Conservation (phyloP, 2,113 vertebrate species). For the Solenodon paradoxus region DNA sequence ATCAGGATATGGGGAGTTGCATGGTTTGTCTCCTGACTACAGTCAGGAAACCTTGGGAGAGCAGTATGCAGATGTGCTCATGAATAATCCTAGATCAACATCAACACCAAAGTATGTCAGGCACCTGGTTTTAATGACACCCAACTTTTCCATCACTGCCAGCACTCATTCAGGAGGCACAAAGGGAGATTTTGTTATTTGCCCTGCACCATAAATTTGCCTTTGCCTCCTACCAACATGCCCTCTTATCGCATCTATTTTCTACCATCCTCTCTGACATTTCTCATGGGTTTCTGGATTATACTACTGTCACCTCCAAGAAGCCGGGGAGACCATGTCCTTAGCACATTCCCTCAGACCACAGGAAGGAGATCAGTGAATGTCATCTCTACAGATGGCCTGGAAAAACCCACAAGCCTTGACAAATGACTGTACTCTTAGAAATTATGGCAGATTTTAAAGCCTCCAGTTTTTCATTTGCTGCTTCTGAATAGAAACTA, state of each 20-base stretch:
- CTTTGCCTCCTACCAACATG: background rate
- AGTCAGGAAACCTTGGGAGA: background rate
- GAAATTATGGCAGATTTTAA: background rate
- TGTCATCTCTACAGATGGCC: conserved; percentile 8
- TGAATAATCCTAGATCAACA: background rate
- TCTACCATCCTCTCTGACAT: background rate
- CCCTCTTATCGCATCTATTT: background rate
- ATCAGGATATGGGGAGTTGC: background rate
- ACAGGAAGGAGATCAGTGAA: background rate
- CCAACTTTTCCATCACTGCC: background rate
- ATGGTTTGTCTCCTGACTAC: background rate
- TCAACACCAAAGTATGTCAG: background rate
- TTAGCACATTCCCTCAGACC: background rate
- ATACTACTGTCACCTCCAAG: background rate
- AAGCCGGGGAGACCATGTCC: background rate
- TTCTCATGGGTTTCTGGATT: background rate
- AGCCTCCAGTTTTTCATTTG: background rate
- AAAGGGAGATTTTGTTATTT: background rate
- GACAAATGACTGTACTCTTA: background rate
- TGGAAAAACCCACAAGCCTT: background rate
- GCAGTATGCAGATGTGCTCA: background rate
- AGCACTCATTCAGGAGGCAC: background rate
- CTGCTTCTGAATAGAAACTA: background rate
- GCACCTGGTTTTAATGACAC: background rate
- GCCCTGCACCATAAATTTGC: background rate